Evolutionary conservation across 2,113 vertebrate species (phyloP).

Genomic region (Bubalus kerabau): DNA sequence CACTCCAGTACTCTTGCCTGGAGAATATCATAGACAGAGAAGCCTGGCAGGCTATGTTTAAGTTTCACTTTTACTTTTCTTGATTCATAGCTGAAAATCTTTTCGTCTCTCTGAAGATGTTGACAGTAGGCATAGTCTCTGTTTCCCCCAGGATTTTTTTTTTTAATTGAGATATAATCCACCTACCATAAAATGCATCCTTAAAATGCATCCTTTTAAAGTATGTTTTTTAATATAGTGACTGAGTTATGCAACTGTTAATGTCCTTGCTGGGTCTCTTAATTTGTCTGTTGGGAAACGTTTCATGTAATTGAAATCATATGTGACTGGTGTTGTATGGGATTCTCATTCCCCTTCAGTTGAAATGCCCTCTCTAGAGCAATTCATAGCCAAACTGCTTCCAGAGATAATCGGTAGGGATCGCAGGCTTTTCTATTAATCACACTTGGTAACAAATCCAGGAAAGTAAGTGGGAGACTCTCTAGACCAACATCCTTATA

Average conservation of each 20-base stretch:
- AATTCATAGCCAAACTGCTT: neutral
- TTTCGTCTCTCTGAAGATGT: neutral
- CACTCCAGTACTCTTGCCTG: neutral
- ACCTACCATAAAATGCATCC: neutral
- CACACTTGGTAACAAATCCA: too few relatives aligned
- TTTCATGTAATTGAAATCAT: neutral
- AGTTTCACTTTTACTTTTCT: neutral
- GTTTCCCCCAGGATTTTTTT: neutral
- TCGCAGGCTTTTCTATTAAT: neutral
- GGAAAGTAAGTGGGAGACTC: neutral
- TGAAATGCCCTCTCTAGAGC: neutral
- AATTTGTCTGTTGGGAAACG: neutral
- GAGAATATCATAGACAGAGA: neutral
- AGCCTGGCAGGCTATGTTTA: neutral
- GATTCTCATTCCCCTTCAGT: neutral
- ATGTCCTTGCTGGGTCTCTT: neutral
- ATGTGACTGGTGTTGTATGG: neutral
- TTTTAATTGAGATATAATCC: neutral
- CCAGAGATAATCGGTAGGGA: too few relatives aligned
- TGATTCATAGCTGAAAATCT: neutral
- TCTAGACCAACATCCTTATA: neutral
- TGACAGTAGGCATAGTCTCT: neutral
- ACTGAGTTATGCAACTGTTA: neutral
- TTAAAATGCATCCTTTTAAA: neutral
- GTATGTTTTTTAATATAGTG: neutral